phyloP scores from a whole-genome alignment of 64 coral and sea anemone genomes.

The Anthopleura sola region DNA sequence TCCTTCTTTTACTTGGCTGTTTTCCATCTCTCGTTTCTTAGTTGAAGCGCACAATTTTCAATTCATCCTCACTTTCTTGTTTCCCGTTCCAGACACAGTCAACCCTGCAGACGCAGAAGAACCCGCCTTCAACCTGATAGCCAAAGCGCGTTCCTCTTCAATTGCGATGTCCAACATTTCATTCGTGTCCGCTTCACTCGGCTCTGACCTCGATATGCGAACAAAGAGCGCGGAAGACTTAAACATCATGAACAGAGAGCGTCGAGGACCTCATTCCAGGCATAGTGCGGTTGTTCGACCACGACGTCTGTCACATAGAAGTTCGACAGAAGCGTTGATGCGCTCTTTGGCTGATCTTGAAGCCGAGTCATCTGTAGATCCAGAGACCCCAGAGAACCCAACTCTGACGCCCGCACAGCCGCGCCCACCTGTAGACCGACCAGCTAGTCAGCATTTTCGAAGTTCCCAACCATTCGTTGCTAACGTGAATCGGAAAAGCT shows the following conservation, averaged over 20 bases:
- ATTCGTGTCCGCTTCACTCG: slow-evolving; percentile 65
- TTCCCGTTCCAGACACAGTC: slow-evolving; percentile 49
- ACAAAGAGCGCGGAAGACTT: slow-evolving; percentile 25
- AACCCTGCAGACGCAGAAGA: slow-evolving; percentile 61
- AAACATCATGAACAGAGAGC: slow-evolving; percentile 14
- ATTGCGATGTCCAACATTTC: slow-evolving; percentile 81
- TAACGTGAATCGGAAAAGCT: slow-evolving; percentile 30
- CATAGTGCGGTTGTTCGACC: not conserved
- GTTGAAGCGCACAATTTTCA: not conserved
- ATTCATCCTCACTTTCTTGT: not conserved
- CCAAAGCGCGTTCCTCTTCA: slow-evolving; percentile 67
- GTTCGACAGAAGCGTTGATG: slow-evolving; percentile 4
- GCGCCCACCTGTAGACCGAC: not conserved
- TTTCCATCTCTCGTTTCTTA: too few relatives aligned
- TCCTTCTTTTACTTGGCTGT: too few relatives aligned
- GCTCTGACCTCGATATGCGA: slow-evolving; percentile 62
- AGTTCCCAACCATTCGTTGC: slow-evolving; percentile 22
- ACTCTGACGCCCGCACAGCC: not conserved
- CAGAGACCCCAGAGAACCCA: not conserved
- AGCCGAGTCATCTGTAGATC: slow-evolving; percentile 20
- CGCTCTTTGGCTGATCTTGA: slow-evolving; percentile 22
- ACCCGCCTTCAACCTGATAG: slow-evolving; percentile 49
- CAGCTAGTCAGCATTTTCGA: not conserved
- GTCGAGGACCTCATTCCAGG: not conserved
- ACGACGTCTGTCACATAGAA: not conserved